Evolutionary conservation across 2,113 vertebrate species (phyloP), one percentile per base, ranked within the genome.

Genomic region (Onychostruthus taczanowskii): DNA sequence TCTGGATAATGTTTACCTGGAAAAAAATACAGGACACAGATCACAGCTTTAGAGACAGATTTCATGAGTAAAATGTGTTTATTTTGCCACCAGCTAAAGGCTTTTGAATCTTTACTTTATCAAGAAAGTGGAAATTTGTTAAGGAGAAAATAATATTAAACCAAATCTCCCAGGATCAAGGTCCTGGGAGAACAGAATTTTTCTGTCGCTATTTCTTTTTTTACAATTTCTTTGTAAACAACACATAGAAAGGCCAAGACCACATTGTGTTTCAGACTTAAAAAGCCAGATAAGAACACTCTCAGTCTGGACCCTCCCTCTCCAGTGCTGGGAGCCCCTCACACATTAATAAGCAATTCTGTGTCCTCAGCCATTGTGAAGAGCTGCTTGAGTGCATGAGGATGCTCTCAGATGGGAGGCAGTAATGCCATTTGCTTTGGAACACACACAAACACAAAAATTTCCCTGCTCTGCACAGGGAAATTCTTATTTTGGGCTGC

Each of bases 231-330:
- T 82, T 67, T 79, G 35, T 26, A 43, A 84, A 20, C 15, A 37
- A 3, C 6, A 4, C 2, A 0, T 1, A 17, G 8, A 7, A 14
- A 63, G 63, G 44, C 16, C 30, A 9, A 22, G 62, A 43, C 17
- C n/a, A 0, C 28, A 5, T 13, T 35, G 21, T 30, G 27, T 16
- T 68, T 31, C 7, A 41, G 35, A 4, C 23, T 58, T 24, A 77
- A 70, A 14, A 17, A 31, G 9, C 4, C 9, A 35, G 73, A 0
- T 19, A 37, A 63, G 19, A 33, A 2, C 19, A 1, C 13, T 55
- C 16, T 50, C 0, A 28, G 9, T 14, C 17, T 28, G 13, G 15
- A 19, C 23, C 21, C 22, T n/a, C 23, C 11, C 22, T 27, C 67
- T 41, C 3, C 22, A 37, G 69, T 10, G 24, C 50, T 56, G 14